These are phyloP conservation scores for Xiphias gladius DNA, from an alignment of 2,113 vertebrate genomes.

Conservation along the genomic window DNA sequence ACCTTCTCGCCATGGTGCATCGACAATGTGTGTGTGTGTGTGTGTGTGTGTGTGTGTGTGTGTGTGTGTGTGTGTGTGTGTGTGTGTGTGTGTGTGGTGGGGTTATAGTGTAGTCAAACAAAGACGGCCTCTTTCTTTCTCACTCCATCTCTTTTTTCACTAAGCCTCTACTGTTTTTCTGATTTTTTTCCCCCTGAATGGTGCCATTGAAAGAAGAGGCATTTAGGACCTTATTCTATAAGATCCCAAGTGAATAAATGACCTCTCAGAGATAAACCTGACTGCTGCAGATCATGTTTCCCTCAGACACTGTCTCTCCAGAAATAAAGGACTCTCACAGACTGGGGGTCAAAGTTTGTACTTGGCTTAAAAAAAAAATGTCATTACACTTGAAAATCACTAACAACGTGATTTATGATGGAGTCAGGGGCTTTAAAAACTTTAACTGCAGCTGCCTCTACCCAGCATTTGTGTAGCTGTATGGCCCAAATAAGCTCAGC, in stretches of 20 bases:
- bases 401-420: slow-evolving; percentile 35
- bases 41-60: no score
- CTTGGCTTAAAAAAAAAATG: slow-evolving; percentile 13
- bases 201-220: slow-evolving; percentile 68
- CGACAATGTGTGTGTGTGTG: no score
- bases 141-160: slow-evolving; percentile 32
- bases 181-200: slow-evolving; percentile 57
- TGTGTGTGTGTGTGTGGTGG: slow-evolving; percentile 14
- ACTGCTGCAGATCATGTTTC: slow-evolving; percentile 57
- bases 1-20: slow-evolving; percentile 34
- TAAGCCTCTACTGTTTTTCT: slow-evolving; percentile 36
- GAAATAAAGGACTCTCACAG: slow-evolving; percentile 13
- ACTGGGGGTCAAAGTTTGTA: slow-evolving; percentile 4
- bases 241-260: slow-evolving; percentile 53
- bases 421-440: slow-evolving; percentile 34
- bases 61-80: slow-evolving; percentile 14
- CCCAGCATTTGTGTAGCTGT: slow-evolving; percentile 41
- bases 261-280: slow-evolving; percentile 55
- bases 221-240: slow-evolving; percentile 58
- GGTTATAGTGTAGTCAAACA: slow-evolving; percentile 71
- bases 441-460: slow-evolving; percentile 38
- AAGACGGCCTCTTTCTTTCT: slow-evolving; percentile 71
- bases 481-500: slow-evolving; percentile 59
- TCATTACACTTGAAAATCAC: slow-evolving; percentile 34
- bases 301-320: slow-evolving; percentile 30